These are phyloP conservation scores for Drosophila auraria DNA, from an alignment of 1,140 invertebrate genomes.

Conservation along the genomic window DNA sequence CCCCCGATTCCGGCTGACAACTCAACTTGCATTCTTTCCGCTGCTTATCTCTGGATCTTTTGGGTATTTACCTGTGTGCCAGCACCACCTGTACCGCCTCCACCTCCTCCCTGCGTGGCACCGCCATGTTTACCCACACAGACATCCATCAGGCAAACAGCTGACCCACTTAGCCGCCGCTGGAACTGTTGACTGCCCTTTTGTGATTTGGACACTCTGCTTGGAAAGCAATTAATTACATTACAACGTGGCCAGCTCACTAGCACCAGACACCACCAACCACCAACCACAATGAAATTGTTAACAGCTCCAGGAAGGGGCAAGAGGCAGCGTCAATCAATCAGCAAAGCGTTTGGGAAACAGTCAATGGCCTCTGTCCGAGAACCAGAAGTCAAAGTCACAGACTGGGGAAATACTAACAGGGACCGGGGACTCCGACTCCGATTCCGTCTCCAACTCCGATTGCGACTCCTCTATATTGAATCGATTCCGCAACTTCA, in stretches of 20 bases:
- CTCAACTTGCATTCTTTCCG: constrained; percentile 41
- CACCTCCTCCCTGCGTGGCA: not conserved
- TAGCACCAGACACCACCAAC: constrained; percentile 5
- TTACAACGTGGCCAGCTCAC: constrained; percentile 56
- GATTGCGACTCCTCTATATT: not conserved
- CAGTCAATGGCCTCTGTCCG: constrained; percentile 67
- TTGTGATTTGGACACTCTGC: constrained; percentile 49
- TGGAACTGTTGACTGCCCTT: constrained; percentile 47
- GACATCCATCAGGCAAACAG: constrained; percentile 51
- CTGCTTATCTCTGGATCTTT: constrained; percentile 17
- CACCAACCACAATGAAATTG: constrained; percentile 58
- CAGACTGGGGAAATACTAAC: constrained; percentile 9
- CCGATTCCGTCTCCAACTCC: not conserved
- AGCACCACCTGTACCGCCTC: constrained; percentile 13
- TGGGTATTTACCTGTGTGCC: constrained; percentile 25
- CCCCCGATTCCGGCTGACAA: constrained; percentile 21
- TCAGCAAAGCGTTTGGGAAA: constrained; percentile 61
- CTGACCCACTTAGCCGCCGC: constrained; percentile 63
- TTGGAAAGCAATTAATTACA: constrained; percentile 80
- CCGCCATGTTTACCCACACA: constrained; percentile 15
- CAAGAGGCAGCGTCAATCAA: constrained; percentile 69
- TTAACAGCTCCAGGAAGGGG: constrained; percentile 57
- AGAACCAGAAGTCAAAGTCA: constrained; percentile 30
- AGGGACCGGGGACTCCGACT: constrained; percentile 2
- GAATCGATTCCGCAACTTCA: constrained; percentile 44